Evolutionary conservation across 2,888 invertebrate species (phyloP), one percentile per base, ranked within the genome.

Genomic region (Acanthosepion lycidas): DNA sequence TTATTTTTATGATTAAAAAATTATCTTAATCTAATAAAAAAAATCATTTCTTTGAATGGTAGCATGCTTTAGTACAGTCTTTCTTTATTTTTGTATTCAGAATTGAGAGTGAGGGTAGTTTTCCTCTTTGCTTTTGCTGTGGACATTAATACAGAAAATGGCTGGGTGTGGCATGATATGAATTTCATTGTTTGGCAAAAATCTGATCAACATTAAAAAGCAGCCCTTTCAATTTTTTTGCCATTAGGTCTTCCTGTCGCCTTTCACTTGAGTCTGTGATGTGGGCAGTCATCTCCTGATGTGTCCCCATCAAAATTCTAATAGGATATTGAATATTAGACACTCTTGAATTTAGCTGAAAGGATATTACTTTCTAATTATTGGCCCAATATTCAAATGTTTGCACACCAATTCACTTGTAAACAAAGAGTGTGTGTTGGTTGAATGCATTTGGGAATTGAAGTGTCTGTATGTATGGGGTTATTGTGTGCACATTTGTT

Each of bases 251-350:
- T 78, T 78, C 78, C n/a, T 78, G 78, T 78, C 78, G 20, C n/a
- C 78, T 78, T 78, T 78, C 78, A 78, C 78, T 78, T 78, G 15
- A 78, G n/a, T 78, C 78, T 78, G 78, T 78, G 78, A 78, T 78
- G 78, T 78, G 78, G 78, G 78, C 78, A 78, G 78, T 78, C 78
- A 78, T 78, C 78, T 78, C 78, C 78, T 78, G 78, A 78, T 78
- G 78, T 78, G n/a, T 78, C 78, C 78, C 33, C 78, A 78, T 78
- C 78, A 78, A 33, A n/a, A 78, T 78, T 78, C 78, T 28, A 78
- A 78, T 78, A 78, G 26, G 78, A 78, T 78, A 78, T 78, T 78
- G 78, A 78, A 78, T 78, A 28, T 78, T 78, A 78, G 78, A 78
- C 78, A 78, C 78, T 78, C 78, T 78, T 78, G 78, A 78, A 28